Evolutionary conservation across 2,113 vertebrate genomes (phyloP).

Genomic region (Petromus typicus): DNA sequence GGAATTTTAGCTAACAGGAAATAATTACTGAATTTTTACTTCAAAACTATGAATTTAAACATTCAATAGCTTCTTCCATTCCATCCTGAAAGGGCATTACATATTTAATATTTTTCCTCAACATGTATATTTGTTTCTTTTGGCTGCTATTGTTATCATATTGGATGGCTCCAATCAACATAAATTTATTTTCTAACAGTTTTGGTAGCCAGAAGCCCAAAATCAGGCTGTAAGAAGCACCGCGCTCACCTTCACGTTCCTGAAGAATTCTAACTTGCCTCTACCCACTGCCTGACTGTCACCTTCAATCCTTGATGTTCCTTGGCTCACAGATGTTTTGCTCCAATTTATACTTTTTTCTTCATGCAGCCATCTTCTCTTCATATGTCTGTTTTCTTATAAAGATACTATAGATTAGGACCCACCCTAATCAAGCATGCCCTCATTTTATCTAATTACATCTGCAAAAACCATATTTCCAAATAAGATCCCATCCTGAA

Average conservation of each 20-base stretch:
- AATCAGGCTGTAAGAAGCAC: neutral
- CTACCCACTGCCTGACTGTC: neutral
- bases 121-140: neutral
- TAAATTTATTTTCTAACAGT: neutral
- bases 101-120: neutral
- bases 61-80: neutral
- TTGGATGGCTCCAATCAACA: neutral
- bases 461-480: slow-evolving; percentile 10
- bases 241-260: neutral
- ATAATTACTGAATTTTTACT: slow-evolving; percentile 9
- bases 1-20: neutral
- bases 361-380: neutral
- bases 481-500: slow-evolving; percentile 40
- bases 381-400: neutral
- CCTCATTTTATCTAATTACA: slow-evolving; percentile 13
- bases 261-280: neutral
- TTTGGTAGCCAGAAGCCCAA: neutral
- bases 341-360: slow-evolving; percentile 9
- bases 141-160: neutral
- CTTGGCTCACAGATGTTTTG: neutral
- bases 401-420: neutral
- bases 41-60: slow-evolving; percentile 33
- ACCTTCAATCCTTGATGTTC: neutral
- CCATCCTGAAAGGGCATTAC: neutral
- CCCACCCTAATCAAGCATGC: neutral